Conservation (phyloP, 2,888 invertebrate genomes). For the Ecdyonurus torrentis region DNA sequence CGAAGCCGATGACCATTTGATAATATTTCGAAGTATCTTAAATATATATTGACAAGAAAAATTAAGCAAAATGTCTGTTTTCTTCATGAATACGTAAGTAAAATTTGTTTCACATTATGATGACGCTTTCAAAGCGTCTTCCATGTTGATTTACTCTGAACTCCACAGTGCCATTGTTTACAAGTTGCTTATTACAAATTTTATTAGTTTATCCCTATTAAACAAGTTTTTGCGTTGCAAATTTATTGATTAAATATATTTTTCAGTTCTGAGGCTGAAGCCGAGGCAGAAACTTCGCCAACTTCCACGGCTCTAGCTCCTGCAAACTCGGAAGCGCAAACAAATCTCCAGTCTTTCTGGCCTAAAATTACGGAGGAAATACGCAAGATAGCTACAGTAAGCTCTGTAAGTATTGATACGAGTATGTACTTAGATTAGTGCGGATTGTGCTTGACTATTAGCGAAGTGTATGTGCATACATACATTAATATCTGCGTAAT, state of each 20-base stretch:
- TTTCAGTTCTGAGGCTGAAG: conserved; percentile 24
- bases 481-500: not conserved
- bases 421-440: too few species aligned
- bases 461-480: too few species aligned
- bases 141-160: not conserved
- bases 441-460: not conserved
- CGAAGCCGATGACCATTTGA: not conserved
- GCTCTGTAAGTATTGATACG: conserved; percentile 19
- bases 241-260: too few species aligned
- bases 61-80: conserved; percentile 43
- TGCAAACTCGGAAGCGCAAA: conserved; percentile 44
- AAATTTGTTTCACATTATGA: conserved; percentile 5
- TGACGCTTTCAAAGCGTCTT: not conserved
- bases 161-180: too few species aligned
- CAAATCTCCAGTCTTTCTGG: conserved; percentile 66
- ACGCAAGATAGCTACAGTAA: conserved; percentile 53
- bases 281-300: conserved; percentile 20
- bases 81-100: conserved; percentile 57
- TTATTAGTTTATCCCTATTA: not conserved
- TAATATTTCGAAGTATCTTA: not conserved
- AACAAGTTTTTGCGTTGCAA: not conserved
- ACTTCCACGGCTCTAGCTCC: conserved; percentile 19
- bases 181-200: not conserved
- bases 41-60: not conserved
- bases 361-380: conserved; percentile 64